Base-by-base conservation (phyloP, 2,797 vertebrate species). In the Enteromius argenteus region DNA sequence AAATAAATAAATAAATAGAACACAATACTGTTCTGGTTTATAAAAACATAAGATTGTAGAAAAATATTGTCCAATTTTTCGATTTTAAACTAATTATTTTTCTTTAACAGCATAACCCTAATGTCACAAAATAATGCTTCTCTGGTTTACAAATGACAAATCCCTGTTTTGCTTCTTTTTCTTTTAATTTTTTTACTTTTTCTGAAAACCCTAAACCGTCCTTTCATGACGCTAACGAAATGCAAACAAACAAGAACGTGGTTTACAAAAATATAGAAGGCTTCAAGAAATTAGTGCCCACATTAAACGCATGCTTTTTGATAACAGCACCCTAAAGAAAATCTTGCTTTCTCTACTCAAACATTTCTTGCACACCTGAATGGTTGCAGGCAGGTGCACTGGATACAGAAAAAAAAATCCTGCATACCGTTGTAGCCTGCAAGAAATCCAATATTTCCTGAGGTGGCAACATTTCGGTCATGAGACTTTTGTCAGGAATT, bases 401-500 rank as follows among this genome's bases (percentile, higher is more conserved):
- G 5, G 11, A 66, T 49, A 46, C 1, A 79, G 39, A 19, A 46
- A 56, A 74, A 74, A 56, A 30, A 27, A 46, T 4, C 21, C 53
- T 77, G 58, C 17, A 19, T 79, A 79, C 21, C 58, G 35, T 51
- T 23, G 51, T 76, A 39, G 58, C 39, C 15, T 21, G 10, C 76
- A 58, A 79, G 56, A 49, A 49, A 66, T 8, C 3, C 3, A 0
- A 23, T 30, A 67, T 67, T 66, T 32, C n/a, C 60, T n/a, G 30
- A 67, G 27, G 44, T 9, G 11, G 42, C 60, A 62, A 79, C 77
- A 49, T 66, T 76, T 79, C 60, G 11, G 42, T 46, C 58, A 32
- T 27, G 8, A 78, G 15, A 78, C 75, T 37, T 64, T 42, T 64
- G 76, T 62, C 56, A 78, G 37, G 14, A 78, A 78, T 60, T 27